Evolutionary conservation across 2,888 invertebrate genomes (phyloP).

Genomic region (Plebejus anna): DNA sequence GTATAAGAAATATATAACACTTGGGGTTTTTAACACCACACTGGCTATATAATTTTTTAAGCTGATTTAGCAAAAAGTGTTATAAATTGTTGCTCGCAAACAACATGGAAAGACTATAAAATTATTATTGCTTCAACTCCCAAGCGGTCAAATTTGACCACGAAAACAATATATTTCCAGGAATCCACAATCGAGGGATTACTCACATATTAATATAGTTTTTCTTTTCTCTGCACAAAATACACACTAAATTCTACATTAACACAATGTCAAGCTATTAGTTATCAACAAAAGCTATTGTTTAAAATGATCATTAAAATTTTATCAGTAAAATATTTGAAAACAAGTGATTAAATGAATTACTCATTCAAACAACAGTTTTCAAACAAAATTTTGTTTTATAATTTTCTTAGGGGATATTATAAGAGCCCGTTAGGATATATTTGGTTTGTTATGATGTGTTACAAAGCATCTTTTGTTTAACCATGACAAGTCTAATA

Average conservation of each 20-base stretch:
- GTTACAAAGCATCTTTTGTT: too few species aligned
- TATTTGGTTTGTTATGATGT: too few species aligned
- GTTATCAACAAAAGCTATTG: background rate
- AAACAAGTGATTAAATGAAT: background rate
- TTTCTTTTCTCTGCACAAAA: background rate
- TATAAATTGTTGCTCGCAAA: too few species aligned
- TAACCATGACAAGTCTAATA: too few species aligned
- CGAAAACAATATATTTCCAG: too few species aligned
- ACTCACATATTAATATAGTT: background rate
- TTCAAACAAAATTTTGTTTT: background rate
- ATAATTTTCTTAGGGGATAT: too few species aligned
- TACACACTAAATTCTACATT: background rate
- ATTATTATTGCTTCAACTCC: background rate
- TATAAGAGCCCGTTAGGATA: background rate
- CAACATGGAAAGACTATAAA: background rate
- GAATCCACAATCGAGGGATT: too few species aligned
- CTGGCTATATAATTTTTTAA: too few species aligned
- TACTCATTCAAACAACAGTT: background rate
- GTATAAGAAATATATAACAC: too few species aligned
- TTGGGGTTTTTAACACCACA: too few species aligned
- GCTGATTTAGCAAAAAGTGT: too few species aligned
- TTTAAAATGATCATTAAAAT: background rate
- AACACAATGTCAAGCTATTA: background rate
- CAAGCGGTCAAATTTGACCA: too few species aligned
- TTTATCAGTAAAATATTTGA: background rate